A percentile compares a stretch with the other conserved stretches of the same genome.
Evolutionary conservation across 2,888 invertebrate species (phyloP).

Genomic region (Anoplius nigerrimus): DNA sequence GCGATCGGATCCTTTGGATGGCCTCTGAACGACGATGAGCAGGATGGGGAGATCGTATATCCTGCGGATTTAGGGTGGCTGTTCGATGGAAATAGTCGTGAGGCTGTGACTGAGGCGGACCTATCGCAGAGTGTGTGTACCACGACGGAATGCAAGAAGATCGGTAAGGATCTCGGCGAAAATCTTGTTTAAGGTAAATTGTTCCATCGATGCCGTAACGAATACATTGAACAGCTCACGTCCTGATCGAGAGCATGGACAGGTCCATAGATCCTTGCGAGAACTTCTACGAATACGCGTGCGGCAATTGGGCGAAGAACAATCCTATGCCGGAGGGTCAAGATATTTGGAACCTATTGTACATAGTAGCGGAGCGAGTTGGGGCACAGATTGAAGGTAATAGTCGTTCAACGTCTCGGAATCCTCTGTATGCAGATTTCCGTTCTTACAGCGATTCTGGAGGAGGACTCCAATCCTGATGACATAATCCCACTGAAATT

Average conservation of each 20-base stretch:
- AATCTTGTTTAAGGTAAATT: too few species aligned
- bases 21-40: background rate
- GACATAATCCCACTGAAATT: constrained; percentile 50
- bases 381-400: constrained; percentile 12
- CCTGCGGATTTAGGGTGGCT: constrained; percentile 2
- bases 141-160: constrained; percentile 4
- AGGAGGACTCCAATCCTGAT: constrained; percentile 8
- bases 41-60: background rate
- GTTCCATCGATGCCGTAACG: too few species aligned
- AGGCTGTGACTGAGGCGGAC: background rate
- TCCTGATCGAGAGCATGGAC: constrained; percentile 45
- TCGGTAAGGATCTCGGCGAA: background rate
- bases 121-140: background rate
- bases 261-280: constrained; percentile 54
- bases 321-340: constrained; percentile 47
- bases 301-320: constrained; percentile 49
- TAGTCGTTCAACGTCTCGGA: too few species aligned
- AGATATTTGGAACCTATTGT: constrained; percentile 41
- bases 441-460: background rate
- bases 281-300: constrained; percentile 57
- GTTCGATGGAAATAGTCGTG: background rate
- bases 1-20: too few species aligned
- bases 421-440: background rate
- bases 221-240: constrained; percentile 22
- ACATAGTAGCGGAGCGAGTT: constrained; percentile 1